Conservation (phyloP, 2,797 vertebrate species). For the Calcarius lapponicus region DNA sequence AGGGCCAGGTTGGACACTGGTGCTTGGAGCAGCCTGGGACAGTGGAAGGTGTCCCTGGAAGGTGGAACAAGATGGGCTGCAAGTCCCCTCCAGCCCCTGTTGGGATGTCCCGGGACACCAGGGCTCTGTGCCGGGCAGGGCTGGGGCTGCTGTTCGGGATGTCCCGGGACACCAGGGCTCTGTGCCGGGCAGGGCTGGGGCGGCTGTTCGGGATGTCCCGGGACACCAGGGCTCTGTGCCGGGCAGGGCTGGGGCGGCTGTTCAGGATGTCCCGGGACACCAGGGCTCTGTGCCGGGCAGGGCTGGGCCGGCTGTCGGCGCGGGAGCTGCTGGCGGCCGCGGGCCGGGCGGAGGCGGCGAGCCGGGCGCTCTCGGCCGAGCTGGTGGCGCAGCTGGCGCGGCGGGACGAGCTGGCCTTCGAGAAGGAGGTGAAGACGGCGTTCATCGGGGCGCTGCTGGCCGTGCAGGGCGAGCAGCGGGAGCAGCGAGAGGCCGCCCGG, state of each 20-base stretch:
- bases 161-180: too few relatives aligned
- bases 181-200: too few relatives aligned
- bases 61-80: too few relatives aligned
- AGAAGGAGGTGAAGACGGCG: constrained; percentile 62
- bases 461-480: constrained; percentile 40
- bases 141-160: too few relatives aligned
- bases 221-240: too few relatives aligned
- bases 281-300: too few relatives aligned
- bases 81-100: too few relatives aligned
- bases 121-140: too few relatives aligned
- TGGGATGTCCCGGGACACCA: too few relatives aligned
- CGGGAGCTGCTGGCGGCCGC: not conserved
- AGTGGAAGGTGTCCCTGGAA: not conserved
- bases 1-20: fast-evolving
- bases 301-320: not conserved
- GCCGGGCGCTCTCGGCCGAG: constrained; percentile 26
- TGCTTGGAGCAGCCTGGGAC: not conserved
- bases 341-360: not conserved
- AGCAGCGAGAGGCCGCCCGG: constrained; percentile 29
- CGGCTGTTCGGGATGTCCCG: too few relatives aligned
- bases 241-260: too few relatives aligned
- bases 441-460: constrained; percentile 60
- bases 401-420: constrained; percentile 42
- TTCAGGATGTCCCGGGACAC: too few relatives aligned
- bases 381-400: constrained; percentile 44